Evolutionary conservation across 1,140 invertebrate species (phyloP), one percentile per base, ranked within the genome.

Genomic region (Idris sp.): DNA sequence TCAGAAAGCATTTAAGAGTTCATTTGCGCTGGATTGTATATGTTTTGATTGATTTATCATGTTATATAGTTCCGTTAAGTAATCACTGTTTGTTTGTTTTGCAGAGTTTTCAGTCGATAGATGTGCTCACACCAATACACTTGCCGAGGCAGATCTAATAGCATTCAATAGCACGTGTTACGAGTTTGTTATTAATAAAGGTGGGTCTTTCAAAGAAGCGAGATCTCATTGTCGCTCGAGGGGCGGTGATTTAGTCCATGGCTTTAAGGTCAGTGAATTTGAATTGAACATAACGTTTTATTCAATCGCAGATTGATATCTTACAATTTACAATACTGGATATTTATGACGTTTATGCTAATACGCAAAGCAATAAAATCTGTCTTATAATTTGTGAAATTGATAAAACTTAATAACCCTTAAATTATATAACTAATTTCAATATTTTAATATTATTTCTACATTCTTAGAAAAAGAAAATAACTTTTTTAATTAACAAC

Each of bases 141-240:
- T 92, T 0, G 92, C 92, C 15, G 93, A 95, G 51, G 91, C 92
- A 1, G 91, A 95, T 74, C 79, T 96, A 33, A 91, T 92, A 0
- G 91, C 93, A 2, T 96, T 96, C 83, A 92, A 94, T 18, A 91
- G 93, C 36, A 96, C 92, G 10, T 97, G 96, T 81, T 97, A 96
- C 84, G 95, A 97, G 80, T 96, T 97, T 82, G 91, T 93, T 58
- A 91, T 94, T 5, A 91, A 89, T 19, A 92, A 92, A 79, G 95
- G 95, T 0, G 93, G 91, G 9, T 94, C 93, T 6, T 96, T 96
- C 81, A 91, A 92, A 30, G 91, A 93, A 33, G 95, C 95, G 0
- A 89, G 93, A 56, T 86, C 89, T 33, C 92, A 95, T 71, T 97
- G 95, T 81, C 89, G 91, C 76, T 88, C 90, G 0, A 90, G 92